Evolutionary conservation across 2,113 vertebrate species (phyloP).

Genomic region (Sceloporus tristichus): DNA sequence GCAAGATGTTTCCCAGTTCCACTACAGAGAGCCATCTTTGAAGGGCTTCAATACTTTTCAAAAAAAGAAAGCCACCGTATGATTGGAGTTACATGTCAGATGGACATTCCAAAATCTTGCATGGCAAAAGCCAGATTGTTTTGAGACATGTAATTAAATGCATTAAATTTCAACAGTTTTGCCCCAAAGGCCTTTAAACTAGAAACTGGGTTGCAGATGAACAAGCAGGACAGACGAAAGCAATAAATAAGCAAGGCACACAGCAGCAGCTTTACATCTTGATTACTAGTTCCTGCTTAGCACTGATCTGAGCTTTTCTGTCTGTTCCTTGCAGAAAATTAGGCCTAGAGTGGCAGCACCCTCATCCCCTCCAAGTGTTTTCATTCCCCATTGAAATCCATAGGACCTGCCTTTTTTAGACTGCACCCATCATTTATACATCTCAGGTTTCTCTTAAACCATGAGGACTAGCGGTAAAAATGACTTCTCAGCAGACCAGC

Average conservation of each 20-base stretch:
- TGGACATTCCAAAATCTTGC: background rate
- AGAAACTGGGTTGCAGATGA: conserved; percentile 10
- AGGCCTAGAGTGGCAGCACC: too few species aligned
- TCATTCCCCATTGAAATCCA: background rate
- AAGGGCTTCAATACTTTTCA: background rate
- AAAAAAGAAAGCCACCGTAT: background rate
- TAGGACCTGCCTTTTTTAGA: background rate
- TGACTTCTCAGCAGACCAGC: background rate
- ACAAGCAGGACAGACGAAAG: background rate
- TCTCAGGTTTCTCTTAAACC: background rate
- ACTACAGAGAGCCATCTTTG: background rate
- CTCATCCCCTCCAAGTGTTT: background rate
- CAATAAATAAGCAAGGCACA: background rate
- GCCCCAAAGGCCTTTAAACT: background rate
- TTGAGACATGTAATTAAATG: background rate
- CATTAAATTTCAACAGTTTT: background rate
- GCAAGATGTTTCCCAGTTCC: background rate
- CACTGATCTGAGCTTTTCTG: background rate
- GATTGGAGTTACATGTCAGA: background rate
- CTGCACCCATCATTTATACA: background rate
- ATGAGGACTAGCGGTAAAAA: background rate
- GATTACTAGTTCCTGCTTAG: background rate
- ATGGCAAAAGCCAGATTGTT: background rate
- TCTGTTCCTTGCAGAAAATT: background rate
- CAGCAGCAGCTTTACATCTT: background rate